A percentile compares a stretch with the other conserved stretches of the same genome.
These are phyloP conservation scores for Catagonus wagneri DNA, from an alignment of 2,113 vertebrate genomes.

Conservation along the genomic window DNA sequence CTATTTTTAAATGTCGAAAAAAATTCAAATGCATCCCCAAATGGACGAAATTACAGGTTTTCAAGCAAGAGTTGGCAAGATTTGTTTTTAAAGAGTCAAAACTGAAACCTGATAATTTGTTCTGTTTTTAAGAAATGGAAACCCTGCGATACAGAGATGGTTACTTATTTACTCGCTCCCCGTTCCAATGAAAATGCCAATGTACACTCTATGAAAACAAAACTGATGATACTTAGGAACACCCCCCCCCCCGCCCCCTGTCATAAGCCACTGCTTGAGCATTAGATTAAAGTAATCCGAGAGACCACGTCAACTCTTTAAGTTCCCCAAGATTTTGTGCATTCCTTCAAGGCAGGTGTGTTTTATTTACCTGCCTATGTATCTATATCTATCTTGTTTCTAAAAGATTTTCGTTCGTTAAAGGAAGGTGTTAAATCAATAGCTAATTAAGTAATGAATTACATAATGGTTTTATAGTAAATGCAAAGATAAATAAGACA, in stretches of 20 bases:
- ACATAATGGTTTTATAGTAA: not conserved
- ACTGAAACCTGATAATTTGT: constrained; percentile 44
- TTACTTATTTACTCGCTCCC: not conserved
- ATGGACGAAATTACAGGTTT: constrained; percentile 42
- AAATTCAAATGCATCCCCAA: not conserved
- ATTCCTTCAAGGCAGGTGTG: not conserved
- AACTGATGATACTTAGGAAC: not conserved
- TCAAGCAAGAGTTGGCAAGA: constrained; percentile 30
- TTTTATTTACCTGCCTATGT: not conserved
- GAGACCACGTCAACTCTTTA: not conserved
- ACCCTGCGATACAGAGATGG: not conserved
- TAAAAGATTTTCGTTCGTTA: not conserved
- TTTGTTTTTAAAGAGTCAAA: constrained; percentile 6
- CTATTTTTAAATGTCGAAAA: constrained; percentile 22
- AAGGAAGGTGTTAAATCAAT: not conserved
- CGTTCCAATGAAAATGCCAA: constrained; percentile 9
- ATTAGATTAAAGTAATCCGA: not conserved
- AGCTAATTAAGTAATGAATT: not conserved
- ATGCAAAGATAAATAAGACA: not conserved
- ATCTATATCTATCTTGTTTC: not conserved
- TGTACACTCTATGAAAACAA: not conserved
- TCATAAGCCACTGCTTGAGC: not conserved
- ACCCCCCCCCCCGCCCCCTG: too few relatives aligned
- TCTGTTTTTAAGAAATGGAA: constrained; percentile 34
- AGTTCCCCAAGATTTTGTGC: not conserved